These are phyloP conservation scores for Aeoliscus strigatus DNA, from an alignment of 2,797 vertebrate species.

Conservation along the genomic window DNA sequence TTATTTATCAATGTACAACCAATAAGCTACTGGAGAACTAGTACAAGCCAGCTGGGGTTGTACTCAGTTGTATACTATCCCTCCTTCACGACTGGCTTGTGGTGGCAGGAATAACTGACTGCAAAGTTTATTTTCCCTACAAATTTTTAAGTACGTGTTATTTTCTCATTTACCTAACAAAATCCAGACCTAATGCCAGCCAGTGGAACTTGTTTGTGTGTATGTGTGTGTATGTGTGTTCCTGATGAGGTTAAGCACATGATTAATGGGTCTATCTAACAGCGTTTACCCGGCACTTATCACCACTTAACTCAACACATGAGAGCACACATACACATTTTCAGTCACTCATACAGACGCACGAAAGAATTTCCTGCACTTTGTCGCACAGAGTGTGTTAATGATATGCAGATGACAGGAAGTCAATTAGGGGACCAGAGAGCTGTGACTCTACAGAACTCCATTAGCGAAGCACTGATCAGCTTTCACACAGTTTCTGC, in stretches of 20 bases:
- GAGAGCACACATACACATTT: slow-evolving; percentile 6
- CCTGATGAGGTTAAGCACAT: slow-evolving; percentile 63
- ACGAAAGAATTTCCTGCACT: slow-evolving; percentile 20
- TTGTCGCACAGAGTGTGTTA: slow-evolving; percentile 50
- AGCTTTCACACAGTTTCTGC: slow-evolving; percentile 27
- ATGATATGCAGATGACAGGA: slow-evolving; percentile 65
- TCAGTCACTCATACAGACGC: slow-evolving; percentile 3
- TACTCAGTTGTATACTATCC: too few species aligned
- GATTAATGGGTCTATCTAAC: slow-evolving; percentile 62
- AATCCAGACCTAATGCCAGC: too few species aligned
- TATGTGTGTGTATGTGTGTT: slow-evolving; percentile 3
- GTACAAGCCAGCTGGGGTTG: too few species aligned
- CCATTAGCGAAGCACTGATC: slow-evolving; percentile 55
- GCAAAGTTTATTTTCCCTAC: too few species aligned
- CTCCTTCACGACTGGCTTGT: too few species aligned
- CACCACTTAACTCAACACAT: slow-evolving; percentile 41
- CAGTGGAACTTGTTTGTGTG: too few species aligned
- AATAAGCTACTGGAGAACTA: too few species aligned
- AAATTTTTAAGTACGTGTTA: too few species aligned
- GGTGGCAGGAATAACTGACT: too few species aligned
- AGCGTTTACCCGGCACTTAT: slow-evolving; percentile 56
- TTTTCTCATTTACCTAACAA: too few species aligned
- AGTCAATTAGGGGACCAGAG: slow-evolving; percentile 62
- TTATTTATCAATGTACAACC: too few species aligned
- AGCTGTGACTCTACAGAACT: slow-evolving; percentile 55